phyloP scores from a whole-genome alignment of 2,113 vertebrate species.

The Leucoraja erinaceus region DNA sequence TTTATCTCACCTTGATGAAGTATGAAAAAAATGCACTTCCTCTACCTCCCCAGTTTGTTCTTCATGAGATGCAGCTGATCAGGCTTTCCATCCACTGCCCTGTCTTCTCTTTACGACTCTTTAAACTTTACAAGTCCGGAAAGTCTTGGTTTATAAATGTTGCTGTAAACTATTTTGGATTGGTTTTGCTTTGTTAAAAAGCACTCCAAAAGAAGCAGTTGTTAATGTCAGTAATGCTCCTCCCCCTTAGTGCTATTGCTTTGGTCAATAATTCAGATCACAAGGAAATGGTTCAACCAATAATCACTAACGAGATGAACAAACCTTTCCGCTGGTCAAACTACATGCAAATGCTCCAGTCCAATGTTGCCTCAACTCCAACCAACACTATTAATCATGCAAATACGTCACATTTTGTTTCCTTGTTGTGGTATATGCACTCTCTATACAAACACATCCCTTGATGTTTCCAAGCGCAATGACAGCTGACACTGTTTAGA shows the following conservation, averaged over 20 bases:
- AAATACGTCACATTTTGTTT: conserved; percentile 8
- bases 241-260: background rate
- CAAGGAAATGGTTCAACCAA: background rate
- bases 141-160: no score
- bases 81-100: no score
- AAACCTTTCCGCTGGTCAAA: background rate
- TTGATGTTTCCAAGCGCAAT: background rate
- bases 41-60: background rate
- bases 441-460: background rate
- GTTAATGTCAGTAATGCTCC: background rate
- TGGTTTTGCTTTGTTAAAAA: no score
- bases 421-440: background rate
- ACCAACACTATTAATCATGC: background rate
- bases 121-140: no score
- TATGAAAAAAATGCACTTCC: background rate
- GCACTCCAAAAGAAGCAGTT: no score
- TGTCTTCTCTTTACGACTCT: no score
- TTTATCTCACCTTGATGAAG: background rate
- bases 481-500: background rate
- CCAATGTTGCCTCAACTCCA: background rate
- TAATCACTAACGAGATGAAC: background rate
- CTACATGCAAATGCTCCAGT: background rate
- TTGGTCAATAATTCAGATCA: background rate
- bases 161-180: no score
- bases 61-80: background rate